These are phyloP conservation scores for Knipowitschia caucasica DNA, from an alignment of 2,797 vertebrate species.

Conservation along the genomic window DNA sequence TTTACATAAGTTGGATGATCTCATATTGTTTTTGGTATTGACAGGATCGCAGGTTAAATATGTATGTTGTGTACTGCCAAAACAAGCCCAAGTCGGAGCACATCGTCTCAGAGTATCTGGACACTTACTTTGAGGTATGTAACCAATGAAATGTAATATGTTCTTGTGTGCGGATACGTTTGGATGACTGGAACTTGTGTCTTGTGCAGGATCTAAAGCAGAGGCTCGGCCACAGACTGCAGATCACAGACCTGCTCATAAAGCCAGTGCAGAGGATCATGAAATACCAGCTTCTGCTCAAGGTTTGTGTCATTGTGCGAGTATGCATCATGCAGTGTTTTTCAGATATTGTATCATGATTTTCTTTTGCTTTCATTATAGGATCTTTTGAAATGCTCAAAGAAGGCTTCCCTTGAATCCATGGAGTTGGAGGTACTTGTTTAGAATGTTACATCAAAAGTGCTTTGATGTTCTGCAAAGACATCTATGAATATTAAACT, in stretches of 20 bases:
- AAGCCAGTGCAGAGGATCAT: constrained; percentile 97
- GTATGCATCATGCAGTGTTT: too few relatives aligned
- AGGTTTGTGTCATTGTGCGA: constrained; percentile 78
- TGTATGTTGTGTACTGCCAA: constrained; percentile 99
- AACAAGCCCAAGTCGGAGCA: constrained; percentile 99
- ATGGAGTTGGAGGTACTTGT: constrained; percentile 87
- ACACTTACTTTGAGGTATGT: constrained; percentile 96
- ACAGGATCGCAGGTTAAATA: constrained; percentile 94
- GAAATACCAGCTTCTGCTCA: constrained; percentile 96
- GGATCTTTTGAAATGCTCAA: constrained; percentile 96
- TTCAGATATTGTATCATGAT: not conserved
- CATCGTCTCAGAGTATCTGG: constrained; percentile 96
- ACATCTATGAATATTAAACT: not conserved
- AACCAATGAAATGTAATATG: not conserved
- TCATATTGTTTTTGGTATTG: not conserved
- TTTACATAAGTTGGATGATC: not conserved
- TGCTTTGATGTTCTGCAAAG: not conserved
- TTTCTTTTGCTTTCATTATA: constrained; percentile 45
- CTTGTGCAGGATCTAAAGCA: constrained; percentile 88
- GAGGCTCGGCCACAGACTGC: constrained; percentile 88
- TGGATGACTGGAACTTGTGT: constrained; percentile 2
- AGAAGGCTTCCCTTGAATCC: constrained; percentile 90
- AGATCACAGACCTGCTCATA: constrained; percentile 92
- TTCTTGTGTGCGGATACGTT: not conserved
- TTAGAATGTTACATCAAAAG: not conserved